A percentile compares a stretch with the other conserved stretches of the same genome.
These are phyloP conservation scores for Mobula hypostoma DNA, from an alignment of 2,113 vertebrate species.

Conservation along the genomic window DNA sequence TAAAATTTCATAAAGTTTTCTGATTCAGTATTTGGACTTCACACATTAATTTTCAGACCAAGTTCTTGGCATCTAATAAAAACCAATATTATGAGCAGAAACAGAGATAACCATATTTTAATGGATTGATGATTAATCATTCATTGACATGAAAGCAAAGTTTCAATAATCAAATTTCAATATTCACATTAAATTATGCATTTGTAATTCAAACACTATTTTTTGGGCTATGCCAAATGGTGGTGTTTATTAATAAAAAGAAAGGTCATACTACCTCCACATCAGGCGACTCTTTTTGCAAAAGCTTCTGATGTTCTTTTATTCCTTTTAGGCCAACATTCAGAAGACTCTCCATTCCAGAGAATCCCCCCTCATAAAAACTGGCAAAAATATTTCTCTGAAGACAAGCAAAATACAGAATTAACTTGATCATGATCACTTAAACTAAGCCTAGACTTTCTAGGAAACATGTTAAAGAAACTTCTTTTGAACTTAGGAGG, in stretches of 20 bases:
- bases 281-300: conserved; percentile 53
- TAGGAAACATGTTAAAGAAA: neutral
- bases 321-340: conserved; percentile 55
- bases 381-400: conserved; percentile 52
- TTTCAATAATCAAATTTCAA: neutral
- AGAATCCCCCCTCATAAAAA: conserved; percentile 59
- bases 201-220: neutral
- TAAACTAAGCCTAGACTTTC: neutral
- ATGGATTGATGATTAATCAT: neutral
- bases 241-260: neutral
- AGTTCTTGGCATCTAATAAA: neutral
- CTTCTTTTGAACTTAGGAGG: neutral
- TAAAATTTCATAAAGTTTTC: neutral
- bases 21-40: neutral
- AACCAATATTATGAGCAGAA: neutral
- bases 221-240: neutral
- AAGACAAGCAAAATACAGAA: conserved; percentile 35
- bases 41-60: neutral
- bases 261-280: conserved; percentile 55
- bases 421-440: neutral
- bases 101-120: neutral
- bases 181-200: neutral
- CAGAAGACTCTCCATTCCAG: conserved; percentile 64
- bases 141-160: neutral
- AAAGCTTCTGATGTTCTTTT: conserved; percentile 55